Percentiles rank a stretch among this genome's conserved stretches.
phyloP scores from a whole-genome alignment of 2,888 invertebrate species.

The Melieria crassipennis region DNA sequence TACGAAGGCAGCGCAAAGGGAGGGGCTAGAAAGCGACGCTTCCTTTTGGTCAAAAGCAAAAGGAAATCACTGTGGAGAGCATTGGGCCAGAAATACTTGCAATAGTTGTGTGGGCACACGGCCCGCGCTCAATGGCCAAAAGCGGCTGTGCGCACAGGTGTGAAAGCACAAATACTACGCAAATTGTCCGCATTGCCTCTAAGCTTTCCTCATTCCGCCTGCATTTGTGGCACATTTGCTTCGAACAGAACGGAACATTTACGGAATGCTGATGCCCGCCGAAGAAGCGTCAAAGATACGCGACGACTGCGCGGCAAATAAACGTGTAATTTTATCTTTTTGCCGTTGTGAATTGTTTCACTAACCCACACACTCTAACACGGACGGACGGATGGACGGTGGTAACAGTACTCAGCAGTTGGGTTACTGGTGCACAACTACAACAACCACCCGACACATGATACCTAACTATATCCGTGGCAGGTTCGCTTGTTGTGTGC shows the following conservation, averaged over 20 bases:
- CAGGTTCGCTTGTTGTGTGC: background rate
- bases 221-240: background rate
- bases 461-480: too few relatives aligned
- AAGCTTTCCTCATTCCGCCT: background rate
- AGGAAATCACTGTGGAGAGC: too few relatives aligned
- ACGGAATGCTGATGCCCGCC: background rate
- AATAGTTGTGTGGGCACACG: background rate
- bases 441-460: too few relatives aligned
- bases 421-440: constrained; percentile 27
- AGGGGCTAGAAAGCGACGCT: too few relatives aligned
- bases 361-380: constrained; percentile 39
- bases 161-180: constrained; percentile 28
- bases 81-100: too few relatives aligned
- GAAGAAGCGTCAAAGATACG: background rate
- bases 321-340: constrained; percentile 14
- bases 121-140: background rate
- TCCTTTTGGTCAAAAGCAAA: too few relatives aligned
- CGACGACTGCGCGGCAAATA: background rate
- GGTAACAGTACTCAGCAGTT: constrained; percentile 22
- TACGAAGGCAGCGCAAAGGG: too few relatives aligned
- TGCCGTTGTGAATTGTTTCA: constrained; percentile 32
- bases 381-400: background rate
- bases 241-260: too few relatives aligned
- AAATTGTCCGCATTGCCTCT: constrained; percentile 29
- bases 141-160: constrained; percentile 13